A percentile compares a stretch with the other conserved stretches of the same genome.
phyloP scores from a whole-genome alignment of 53 echinoderm and acorn worm genomes.

The Echinometra lucunter region DNA sequence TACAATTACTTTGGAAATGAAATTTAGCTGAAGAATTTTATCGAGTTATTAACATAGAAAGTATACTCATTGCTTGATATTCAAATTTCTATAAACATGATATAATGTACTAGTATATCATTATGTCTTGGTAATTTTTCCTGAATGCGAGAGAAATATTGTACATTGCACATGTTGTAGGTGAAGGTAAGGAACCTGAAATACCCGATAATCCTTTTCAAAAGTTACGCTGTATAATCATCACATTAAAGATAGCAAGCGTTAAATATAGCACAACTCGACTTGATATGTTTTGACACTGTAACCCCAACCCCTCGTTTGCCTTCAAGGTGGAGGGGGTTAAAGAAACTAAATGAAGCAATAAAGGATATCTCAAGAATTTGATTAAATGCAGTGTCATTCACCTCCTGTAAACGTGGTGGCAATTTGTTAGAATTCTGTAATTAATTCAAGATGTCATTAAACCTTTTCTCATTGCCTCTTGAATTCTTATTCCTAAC shows the following conservation, averaged over 20 bases:
- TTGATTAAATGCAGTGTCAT: neutral
- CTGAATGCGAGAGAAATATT: too few relatives aligned
- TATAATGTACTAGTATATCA: too few relatives aligned
- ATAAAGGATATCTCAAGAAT: neutral
- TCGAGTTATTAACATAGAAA: too few relatives aligned
- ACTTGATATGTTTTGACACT: neutral
- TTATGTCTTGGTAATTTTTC: too few relatives aligned
- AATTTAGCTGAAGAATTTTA: too few relatives aligned
- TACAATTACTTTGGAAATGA: too few relatives aligned
- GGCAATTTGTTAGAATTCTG: conserved; percentile 11
- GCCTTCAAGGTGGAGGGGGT: neutral
- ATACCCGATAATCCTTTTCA: neutral
- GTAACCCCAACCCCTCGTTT: neutral
- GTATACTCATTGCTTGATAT: too few relatives aligned
- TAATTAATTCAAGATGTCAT: conserved; percentile 36
- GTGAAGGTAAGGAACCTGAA: neutral
- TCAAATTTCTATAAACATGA: too few relatives aligned
- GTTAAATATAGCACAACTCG: neutral
- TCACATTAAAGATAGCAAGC: neutral
- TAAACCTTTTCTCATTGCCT: neutral
- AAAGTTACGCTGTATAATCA: neutral
- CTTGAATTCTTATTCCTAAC: neutral
- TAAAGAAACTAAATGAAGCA: neutral
- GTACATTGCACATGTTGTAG: too few relatives aligned
- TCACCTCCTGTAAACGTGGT: neutral